Base-by-base conservation (phyloP, 92 coral and sea anemone genomes). In the Palythoa caribaeorum region DNA sequence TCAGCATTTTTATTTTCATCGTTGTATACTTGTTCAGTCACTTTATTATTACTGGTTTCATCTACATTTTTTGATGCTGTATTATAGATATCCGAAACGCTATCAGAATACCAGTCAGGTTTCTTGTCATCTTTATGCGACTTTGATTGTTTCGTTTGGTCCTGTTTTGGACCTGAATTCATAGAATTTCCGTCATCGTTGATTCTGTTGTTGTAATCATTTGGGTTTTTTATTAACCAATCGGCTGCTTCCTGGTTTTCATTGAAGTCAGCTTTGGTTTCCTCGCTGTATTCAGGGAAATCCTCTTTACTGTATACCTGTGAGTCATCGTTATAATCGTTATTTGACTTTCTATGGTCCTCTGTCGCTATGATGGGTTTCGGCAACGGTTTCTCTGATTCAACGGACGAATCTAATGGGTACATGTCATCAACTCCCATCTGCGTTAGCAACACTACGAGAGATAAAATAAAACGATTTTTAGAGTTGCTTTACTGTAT, bases 171-270 rank as follows among this genome's bases (percentile, higher is more conserved):
- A 21, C 47, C 57, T 9, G 17, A 62, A 38, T 38, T 77, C 11
- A 69, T 10, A 1, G 38, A 59, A 44, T 68, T 37, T 20, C 44
- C 86, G 39, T 92, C 94, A 14, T 88, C 92, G 60, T 71, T 71
- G 8, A 88, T 80, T 54, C 90, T 85, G n/a, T 83, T 84, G 75
- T 88, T 92, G 73, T 68, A 92, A 15, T 78, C 88, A 52, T 86
- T 95, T 7, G 98, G 98, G 39, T 95, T 80, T 70, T 93, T 94
- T 89, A 90, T 90, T 9, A 95, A 83, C 98, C 98, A 95, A 16
- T 95, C 96, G 50, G 95, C 91, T 6, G 98, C 98, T 71, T 95
- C 98, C 83, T 95, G 91, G 89, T 95, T 95, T 19, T 91, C 93
- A 68, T 81, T 71, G 60, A 83, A 95, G 50, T 95, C 94, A 20